These are phyloP conservation scores for Alexandromys oeconomus DNA, from an alignment of 2,797 vertebrate species.

Conservation along the genomic window DNA sequence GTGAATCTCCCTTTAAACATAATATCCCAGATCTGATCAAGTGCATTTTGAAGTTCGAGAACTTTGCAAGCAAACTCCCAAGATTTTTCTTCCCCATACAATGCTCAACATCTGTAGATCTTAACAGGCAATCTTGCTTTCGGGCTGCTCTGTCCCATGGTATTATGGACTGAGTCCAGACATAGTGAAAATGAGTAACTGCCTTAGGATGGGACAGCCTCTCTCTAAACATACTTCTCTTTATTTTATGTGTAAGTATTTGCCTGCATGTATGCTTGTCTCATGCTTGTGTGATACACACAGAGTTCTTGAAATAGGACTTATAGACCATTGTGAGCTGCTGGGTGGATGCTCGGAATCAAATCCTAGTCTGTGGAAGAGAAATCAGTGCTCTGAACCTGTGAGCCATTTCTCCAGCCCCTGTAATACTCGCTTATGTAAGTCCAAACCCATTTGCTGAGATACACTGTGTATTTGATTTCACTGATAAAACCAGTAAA, in stretches of 20 bases:
- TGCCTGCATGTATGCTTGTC: too few species aligned
- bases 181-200: conserved; percentile 18
- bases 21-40: not conserved
- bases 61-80: not conserved
- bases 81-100: not conserved
- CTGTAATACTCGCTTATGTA: not conserved
- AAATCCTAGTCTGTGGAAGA: not conserved
- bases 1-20: not conserved
- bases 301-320: not conserved
- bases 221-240: not conserved
- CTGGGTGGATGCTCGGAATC: not conserved
- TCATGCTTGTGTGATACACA: not conserved
- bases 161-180: not conserved
- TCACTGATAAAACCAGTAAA: not conserved
- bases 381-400: not conserved
- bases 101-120: not conserved
- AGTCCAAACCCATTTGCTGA: not conserved
- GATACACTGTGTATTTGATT: not conserved
- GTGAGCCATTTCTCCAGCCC: not conserved
- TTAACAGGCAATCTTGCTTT: not conserved
- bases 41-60: not conserved
- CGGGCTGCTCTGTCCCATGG: not conserved
- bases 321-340: too few species aligned
- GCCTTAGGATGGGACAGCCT: not conserved
- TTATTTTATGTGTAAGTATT: not conserved